These are phyloP conservation scores for Danio aesculapii DNA, from an alignment of 2,797 vertebrate species.

Conservation along the genomic window DNA sequence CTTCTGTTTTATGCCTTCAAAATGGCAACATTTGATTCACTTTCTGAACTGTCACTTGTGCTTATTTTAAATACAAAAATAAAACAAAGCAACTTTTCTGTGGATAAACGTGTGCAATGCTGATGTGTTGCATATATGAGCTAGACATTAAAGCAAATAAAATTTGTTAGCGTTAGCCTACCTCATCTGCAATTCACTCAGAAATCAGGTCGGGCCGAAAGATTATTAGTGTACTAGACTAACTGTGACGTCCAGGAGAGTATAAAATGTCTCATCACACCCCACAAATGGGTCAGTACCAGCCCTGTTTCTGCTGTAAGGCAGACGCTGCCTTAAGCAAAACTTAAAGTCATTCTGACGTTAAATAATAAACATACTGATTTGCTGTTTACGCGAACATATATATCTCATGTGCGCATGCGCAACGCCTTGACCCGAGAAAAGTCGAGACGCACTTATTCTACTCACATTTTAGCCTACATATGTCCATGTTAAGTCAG, in stretches of 20 bases:
- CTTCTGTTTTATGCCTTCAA: too few species aligned
- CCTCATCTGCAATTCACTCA: slow-evolving; percentile 8
- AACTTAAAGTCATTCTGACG: not conserved
- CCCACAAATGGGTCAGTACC: not conserved
- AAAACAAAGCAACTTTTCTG: not conserved
- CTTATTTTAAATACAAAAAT: not conserved
- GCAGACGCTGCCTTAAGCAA: not conserved
- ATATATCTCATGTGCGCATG: not conserved
- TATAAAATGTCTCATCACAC: not conserved
- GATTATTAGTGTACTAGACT: not conserved
- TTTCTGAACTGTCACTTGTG: not conserved
- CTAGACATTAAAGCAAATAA: not conserved
- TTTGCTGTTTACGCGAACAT: too few species aligned
- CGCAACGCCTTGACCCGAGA: not conserved
- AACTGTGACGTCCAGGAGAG: not conserved
- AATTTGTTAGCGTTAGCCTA: not conserved
- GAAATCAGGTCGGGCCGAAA: not conserved
- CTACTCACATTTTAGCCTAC: not conserved
- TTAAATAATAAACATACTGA: too few species aligned
- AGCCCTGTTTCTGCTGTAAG: not conserved
- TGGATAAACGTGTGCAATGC: not conserved
- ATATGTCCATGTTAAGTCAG: not conserved
- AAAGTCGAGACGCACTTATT: not conserved
- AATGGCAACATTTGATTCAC: not conserved
- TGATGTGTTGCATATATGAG: not conserved